Evolutionary conservation across 2,113 vertebrate genomes (phyloP), one percentile per base, ranked within the genome.

Genomic region (Epinephelus lanceolatus): DNA sequence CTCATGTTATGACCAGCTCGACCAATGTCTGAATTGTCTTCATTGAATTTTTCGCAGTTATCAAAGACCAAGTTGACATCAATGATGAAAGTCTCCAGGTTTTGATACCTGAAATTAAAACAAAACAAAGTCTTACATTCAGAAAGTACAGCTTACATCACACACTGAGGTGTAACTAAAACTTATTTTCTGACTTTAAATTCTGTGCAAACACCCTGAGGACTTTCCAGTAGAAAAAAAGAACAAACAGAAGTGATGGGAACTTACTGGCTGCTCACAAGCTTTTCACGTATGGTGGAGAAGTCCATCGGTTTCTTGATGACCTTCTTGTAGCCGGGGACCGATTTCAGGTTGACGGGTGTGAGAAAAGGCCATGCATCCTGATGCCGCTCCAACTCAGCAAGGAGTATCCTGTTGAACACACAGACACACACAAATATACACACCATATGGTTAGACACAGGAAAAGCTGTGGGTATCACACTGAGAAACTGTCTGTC

Each of bases 221-320:
- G 30, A 40, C n/a, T 33, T 78, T 71, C 30, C 12, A 70, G 57
- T 19, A 37, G 10, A 37, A 51, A 62, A 51, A 62, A 52, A 61
- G 14, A 67, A 86, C 7, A 63, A 80, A 67, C 10, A 53, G 47
- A 82, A 63, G 27, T 4, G 15, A 76, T 11, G 42, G 25, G 40
- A 73, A 98, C 98, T 98, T 95, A 99, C 98, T 98, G 98, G 96
- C 98, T 98, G 95, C 95, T 98, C 91, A 96, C 97, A 76, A 99
- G 97, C 93, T 99, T 99, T 91, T 99, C 98, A 87, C 98, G 97
- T 92, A 99, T 99, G 85, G 98, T 99, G 86, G 97, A 97, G 93
- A 99, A 99, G 95, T 99, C 98, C 98, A 99, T 99, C 49, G 98
- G 98, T 89, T 98, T 99, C 92, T 98, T 99, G 91, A 99, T 99